Conservation (phyloP, 2,888 invertebrate species). For the Agrochola litura region DNA sequence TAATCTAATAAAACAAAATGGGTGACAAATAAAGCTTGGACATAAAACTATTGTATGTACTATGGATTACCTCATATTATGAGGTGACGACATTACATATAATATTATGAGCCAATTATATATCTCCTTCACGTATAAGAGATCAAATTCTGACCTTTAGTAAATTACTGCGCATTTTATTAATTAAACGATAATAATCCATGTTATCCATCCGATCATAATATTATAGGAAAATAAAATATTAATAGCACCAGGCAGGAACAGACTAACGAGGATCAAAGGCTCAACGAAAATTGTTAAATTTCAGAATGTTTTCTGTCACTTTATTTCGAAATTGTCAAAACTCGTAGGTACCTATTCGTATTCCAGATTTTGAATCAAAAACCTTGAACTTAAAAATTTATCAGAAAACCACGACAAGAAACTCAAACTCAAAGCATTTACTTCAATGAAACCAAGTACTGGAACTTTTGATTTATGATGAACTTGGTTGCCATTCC, state of each 20-base stretch:
- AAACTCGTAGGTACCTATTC: not conserved
- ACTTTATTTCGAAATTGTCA: not conserved
- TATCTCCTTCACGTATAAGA: not conserved
- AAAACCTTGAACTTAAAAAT: too few species aligned
- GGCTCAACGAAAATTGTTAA: not conserved
- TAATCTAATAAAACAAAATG: not conserved
- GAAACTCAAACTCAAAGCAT: too few species aligned
- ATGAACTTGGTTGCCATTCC: too few species aligned
- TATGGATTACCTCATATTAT: not conserved
- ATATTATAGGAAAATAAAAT: not conserved
- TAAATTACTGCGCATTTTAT: not conserved
- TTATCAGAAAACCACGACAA: not conserved
- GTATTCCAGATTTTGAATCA: not conserved
- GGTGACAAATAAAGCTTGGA: not conserved
- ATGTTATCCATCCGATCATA: not conserved
- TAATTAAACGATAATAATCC: conserved; percentile 9
- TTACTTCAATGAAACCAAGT: too few species aligned
- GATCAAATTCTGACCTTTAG: conserved; percentile 21
- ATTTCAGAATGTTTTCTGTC: not conserved
- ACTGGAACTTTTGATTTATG: too few species aligned
- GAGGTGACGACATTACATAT: not conserved
- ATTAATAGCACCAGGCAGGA: not conserved
- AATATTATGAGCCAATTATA: conserved; percentile 7
- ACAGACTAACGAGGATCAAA: not conserved
- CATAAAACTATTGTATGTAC: not conserved